These are phyloP conservation scores for Pipistrellus pygmaeus DNA, from an alignment of 2,797 vertebrate species.

Conservation along the genomic window DNA sequence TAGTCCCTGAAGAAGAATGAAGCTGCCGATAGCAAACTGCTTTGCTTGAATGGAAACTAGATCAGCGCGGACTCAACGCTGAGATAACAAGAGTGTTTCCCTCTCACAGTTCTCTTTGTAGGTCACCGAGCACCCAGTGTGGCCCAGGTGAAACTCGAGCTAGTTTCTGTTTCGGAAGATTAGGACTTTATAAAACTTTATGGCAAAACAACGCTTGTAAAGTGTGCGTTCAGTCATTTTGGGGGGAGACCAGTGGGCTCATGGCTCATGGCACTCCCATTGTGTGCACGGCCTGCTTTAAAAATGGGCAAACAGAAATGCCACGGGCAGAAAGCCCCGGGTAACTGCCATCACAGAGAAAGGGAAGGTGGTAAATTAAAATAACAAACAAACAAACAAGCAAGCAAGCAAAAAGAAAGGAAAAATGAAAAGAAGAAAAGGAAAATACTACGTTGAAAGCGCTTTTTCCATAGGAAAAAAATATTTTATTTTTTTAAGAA, in stretches of 20 bases:
- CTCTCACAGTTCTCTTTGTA: not conserved
- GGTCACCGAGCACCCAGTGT: not conserved
- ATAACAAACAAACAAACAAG: constrained; percentile 24
- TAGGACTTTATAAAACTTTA: not conserved
- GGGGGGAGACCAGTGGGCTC: constrained; percentile 19
- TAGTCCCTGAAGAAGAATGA: constrained; percentile 63
- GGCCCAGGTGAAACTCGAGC: not conserved
- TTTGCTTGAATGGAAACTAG: constrained; percentile 16
- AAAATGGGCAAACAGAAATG: not conserved
- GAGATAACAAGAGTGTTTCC: constrained; percentile 42
- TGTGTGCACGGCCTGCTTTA: not conserved
- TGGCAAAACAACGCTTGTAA: constrained; percentile 1
- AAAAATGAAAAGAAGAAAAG: constrained; percentile 69
- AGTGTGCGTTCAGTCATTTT: not conserved
- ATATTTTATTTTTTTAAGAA: constrained; percentile 99
- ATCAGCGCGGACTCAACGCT: constrained; percentile 27
- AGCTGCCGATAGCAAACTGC: not conserved
- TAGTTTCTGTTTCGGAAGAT: not conserved
- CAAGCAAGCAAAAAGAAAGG: constrained; percentile 34
- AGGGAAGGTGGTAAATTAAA: constrained; percentile 63
- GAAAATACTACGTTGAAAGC: constrained; percentile 87
- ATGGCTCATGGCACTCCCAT: not conserved
- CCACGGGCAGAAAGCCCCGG: not conserved
- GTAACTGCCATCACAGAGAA: not conserved
- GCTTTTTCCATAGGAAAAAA: constrained; percentile 99